phyloP scores from a whole-genome alignment of 2,888 invertebrate species.

The Dryomyza anilis region DNA sequence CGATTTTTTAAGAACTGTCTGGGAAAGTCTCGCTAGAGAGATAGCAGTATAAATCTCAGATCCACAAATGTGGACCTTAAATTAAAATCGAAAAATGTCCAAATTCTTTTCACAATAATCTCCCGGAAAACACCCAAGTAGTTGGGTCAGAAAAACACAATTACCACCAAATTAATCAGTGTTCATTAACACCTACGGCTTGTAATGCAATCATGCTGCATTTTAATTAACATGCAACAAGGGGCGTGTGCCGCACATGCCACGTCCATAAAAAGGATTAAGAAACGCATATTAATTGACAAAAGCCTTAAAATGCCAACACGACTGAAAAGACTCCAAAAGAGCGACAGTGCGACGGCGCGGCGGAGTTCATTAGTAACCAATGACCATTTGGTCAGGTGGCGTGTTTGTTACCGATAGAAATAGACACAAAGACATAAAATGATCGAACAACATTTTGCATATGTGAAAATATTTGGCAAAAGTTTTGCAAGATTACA shows the following conservation, averaged over 20 bases:
- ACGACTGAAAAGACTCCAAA: no score
- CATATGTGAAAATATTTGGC: no score
- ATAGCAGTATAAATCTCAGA: no score
- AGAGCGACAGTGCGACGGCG: not conserved
- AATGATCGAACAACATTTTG: no score
- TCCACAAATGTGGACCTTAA: no score
- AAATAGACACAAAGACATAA: no score
- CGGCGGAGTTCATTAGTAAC: conserved; percentile 8
- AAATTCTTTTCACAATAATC: no score
- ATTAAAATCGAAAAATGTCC: no score
- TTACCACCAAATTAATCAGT: conserved; percentile 7
- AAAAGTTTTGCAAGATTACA: no score
- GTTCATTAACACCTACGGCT: conserved; percentile 17
- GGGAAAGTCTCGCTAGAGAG: no score
- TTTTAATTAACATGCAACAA: conserved; percentile 16
- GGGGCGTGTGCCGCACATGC: not conserved
- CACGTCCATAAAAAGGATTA: not conserved
- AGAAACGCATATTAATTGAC: conserved; percentile 22
- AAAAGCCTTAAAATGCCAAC: no score
- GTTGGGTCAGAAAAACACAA: not conserved
- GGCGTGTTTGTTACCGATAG: conserved; percentile 5
- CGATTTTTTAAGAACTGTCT: no score
- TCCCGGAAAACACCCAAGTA: not conserved
- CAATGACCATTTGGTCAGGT: not conserved
- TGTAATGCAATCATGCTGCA: not conserved